A percentile compares a stretch with the other conserved stretches of the same genome.
phyloP scores from a whole-genome alignment of 2,113 vertebrate species.

The Tragelaphus buxtoni region DNA sequence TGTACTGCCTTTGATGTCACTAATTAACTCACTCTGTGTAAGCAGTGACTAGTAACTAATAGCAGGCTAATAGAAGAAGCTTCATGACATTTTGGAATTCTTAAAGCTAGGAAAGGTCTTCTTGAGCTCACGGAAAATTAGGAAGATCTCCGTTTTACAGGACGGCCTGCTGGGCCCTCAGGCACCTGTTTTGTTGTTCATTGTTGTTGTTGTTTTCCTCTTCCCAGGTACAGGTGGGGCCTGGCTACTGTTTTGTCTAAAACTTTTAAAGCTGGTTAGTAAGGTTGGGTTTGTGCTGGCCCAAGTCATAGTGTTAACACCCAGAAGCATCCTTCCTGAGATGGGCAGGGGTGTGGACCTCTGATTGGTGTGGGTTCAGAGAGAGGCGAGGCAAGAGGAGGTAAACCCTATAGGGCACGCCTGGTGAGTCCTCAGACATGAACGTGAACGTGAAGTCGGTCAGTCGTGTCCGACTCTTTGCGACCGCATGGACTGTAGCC shows the following conservation, averaged over 20 bases:
- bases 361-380: neutral
- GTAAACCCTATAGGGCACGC: neutral
- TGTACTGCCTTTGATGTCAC: constrained; percentile 82
- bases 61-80: constrained; percentile 76
- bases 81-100: constrained; percentile 72
- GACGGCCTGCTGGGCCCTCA: neutral
- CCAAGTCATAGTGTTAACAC: neutral
- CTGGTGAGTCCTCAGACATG: neutral
- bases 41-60: constrained; percentile 76
- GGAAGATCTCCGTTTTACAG: constrained; percentile 46
- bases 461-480: too few relatives aligned
- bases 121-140: constrained; percentile 53
- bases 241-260: neutral
- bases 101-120: constrained; percentile 54
- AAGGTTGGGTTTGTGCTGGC: neutral
- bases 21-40: constrained; percentile 82
- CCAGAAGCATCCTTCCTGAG: neutral
- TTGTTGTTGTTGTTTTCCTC: neutral
- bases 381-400: neutral
- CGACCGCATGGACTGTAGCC: too few relatives aligned
- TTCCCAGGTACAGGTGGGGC: neutral
- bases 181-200: too few relatives aligned
- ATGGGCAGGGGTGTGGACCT: neutral
- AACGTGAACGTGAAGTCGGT: neutral
- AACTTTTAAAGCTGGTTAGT: neutral